Evolutionary conservation across 1,140 invertebrate species (phyloP).

Genomic region (Lamellibrachia luymesi): DNA sequence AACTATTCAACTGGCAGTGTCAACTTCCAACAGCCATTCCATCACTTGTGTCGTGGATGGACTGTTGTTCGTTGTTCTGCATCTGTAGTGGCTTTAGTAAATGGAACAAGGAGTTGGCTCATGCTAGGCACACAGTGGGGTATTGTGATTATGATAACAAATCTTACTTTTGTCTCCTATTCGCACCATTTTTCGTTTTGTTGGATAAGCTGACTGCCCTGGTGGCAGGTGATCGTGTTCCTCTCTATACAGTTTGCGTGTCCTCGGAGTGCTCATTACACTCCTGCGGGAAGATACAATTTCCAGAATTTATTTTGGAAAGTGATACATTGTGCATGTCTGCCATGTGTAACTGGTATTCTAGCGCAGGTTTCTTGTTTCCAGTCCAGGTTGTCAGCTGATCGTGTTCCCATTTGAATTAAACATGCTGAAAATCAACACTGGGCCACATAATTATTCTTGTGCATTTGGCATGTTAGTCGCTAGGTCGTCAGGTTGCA

Average conservation of each 20-base stretch:
- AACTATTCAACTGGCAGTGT: background rate
- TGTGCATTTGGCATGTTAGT: background rate
- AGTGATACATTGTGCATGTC: background rate
- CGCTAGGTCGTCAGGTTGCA: background rate
- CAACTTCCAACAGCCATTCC: background rate
- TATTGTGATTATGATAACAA: background rate
- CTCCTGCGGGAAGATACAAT: background rate
- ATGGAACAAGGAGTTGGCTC: background rate
- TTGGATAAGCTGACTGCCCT: background rate
- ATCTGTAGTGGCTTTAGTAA: background rate
- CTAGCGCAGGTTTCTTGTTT: background rate
- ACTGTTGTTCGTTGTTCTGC: background rate
- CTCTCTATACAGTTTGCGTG: background rate
- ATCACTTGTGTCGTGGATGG: background rate
- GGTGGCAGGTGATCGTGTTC: background rate
- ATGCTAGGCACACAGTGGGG: background rate
- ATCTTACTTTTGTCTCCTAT: background rate
- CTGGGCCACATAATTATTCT: background rate
- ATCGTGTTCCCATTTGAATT: constrained; percentile 1
- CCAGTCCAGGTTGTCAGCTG: background rate
- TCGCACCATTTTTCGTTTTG: background rate
- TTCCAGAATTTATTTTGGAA: background rate
- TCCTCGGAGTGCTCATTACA: background rate
- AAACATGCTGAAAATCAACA: background rate
- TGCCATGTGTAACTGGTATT: background rate